Conservation (phyloP, 2,888 invertebrate species). For the Amaurobius ferox region DNA sequence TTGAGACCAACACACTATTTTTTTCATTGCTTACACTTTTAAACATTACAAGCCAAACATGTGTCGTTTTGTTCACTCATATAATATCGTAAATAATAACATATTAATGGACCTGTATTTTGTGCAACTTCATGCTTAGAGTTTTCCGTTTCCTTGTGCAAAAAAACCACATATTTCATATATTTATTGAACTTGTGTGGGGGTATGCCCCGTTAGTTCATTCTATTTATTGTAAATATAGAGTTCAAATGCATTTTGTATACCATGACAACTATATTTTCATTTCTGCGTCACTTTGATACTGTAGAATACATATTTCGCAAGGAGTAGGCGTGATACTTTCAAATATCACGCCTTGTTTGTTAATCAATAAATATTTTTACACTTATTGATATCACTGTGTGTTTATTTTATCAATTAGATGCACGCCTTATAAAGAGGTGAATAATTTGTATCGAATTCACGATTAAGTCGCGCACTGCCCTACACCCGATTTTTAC, state of each 20-base stretch:
- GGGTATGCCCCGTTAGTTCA: neutral
- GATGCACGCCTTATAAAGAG: no score
- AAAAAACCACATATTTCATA: neutral
- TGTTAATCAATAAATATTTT: neutral
- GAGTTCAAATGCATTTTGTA: neutral
- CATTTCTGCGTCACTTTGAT: neutral
- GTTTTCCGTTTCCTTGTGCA: neutral
- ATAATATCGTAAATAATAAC: no score
- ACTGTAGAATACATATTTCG: neutral
- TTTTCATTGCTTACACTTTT: no score
- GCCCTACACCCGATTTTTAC: no score
- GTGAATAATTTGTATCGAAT: no score
- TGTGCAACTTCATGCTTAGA: neutral
- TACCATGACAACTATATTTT: constrained; percentile 13
- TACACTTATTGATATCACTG: neutral
- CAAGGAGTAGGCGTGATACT: neutral
- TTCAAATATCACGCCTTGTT: neutral
- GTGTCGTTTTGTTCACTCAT: no score
- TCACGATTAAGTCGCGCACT: no score
- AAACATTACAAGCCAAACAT: no score
- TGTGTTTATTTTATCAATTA: neutral
- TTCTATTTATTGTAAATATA: constrained; percentile 2
- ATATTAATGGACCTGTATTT: no score
- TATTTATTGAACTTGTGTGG: neutral
- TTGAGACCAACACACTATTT: no score